Evolutionary conservation across 2,797 vertebrate species (phyloP).

Genomic region (Scyliorhinus canicula): DNA sequence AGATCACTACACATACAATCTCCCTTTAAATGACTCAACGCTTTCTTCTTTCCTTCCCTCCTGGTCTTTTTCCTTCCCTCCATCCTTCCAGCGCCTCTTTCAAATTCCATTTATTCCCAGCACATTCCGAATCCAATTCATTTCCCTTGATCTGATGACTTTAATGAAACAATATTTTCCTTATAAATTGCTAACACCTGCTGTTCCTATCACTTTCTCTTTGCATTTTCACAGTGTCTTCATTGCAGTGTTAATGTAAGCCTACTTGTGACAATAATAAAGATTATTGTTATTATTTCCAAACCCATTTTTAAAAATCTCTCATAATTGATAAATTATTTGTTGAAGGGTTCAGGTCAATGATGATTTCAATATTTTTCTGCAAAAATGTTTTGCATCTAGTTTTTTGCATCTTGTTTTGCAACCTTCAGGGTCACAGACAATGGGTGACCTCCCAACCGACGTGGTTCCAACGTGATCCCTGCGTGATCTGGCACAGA

Average conservation of each 20-base stretch:
- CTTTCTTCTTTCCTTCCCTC: background rate
- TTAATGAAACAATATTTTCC: background rate
- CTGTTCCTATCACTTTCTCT: background rate
- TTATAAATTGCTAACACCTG: background rate
- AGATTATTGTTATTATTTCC: too few relatives aligned
- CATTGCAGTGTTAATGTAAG: too few relatives aligned
- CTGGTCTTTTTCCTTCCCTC: background rate
- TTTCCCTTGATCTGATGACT: background rate
- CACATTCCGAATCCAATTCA: background rate
- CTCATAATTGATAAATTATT: background rate
- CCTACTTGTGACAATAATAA: too few relatives aligned
- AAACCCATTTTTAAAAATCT: background rate
- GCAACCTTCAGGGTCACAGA: too few relatives aligned
- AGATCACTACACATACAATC: too few relatives aligned
- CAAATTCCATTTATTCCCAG: background rate
- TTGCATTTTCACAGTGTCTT: too few relatives aligned
- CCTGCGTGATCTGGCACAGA: too few relatives aligned
- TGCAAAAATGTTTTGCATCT: background rate
- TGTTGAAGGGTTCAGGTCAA: background rate
- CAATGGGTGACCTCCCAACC: too few relatives aligned
- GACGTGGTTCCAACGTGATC: too few relatives aligned
- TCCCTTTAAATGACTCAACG: background rate
- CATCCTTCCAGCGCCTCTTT: background rate
- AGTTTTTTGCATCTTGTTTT: too few relatives aligned
- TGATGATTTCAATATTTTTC: background rate